These are phyloP conservation scores for Dendrophyllia cribrosa DNA, from an alignment of 64 coral and sea anemone species.

Conservation along the genomic window DNA sequence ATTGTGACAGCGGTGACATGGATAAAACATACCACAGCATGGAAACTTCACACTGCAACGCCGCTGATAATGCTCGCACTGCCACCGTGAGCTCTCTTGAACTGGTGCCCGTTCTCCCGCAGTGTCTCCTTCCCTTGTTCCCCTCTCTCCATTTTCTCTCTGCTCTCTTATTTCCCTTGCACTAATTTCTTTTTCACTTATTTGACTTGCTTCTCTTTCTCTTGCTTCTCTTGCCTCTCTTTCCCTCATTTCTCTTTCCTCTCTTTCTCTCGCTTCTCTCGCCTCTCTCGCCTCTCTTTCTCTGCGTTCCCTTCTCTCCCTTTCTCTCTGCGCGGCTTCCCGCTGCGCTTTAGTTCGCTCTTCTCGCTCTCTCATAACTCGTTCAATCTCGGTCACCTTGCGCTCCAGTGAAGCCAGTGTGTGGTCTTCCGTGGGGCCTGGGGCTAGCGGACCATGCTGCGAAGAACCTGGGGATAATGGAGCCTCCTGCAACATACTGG, in stretches of 20 bases:
- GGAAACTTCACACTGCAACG: conserved; percentile 52
- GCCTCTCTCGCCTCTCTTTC: conserved; percentile 35
- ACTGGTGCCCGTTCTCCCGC: not conserved
- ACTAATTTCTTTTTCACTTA: not conserved
- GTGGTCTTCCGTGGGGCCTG: not conserved
- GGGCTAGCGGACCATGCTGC: not conserved
- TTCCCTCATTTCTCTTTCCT: not conserved
- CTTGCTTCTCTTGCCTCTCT: not conserved
- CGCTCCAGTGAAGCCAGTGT: not conserved
- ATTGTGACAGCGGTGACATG: conserved; percentile 87
- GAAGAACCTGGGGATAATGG: too few relatives aligned
- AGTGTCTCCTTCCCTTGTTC: not conserved
- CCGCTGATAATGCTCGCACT: conserved; percentile 71
- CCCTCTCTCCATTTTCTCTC: not conserved
- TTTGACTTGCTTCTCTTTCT: not conserved
- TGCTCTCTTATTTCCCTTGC: not conserved
- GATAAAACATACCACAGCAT: conserved; percentile 69
- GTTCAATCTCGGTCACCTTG: conserved; percentile 13
- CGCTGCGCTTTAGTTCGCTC: conserved; percentile 20
- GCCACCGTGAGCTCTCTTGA: conserved; percentile 3
- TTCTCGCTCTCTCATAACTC: conserved; percentile 25
- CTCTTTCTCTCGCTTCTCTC: not conserved
- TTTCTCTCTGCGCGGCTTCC: not conserved
- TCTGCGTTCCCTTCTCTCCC: conserved; percentile 7
- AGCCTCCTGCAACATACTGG: too few relatives aligned